Base-by-base conservation (phyloP, 2,888 invertebrate genomes). In the Eristalis arbustorum region DNA sequence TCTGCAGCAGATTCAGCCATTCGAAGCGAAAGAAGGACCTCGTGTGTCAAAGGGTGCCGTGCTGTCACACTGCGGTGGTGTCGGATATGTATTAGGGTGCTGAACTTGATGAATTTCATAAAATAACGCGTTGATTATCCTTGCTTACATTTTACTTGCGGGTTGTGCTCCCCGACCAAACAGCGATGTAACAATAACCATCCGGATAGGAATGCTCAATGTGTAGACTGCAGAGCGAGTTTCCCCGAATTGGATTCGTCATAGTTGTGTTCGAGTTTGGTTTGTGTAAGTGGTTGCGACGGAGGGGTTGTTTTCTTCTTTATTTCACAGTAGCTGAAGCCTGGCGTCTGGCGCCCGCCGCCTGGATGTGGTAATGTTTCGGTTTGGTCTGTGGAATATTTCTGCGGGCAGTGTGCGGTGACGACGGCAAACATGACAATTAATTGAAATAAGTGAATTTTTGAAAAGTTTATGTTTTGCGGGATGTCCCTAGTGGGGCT, bases 101-200 rank as follows among this genome's bases (percentile, higher is more conserved):
- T 61, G 37, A 87, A 87, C 67, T 87, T 87, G 87, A 87, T 87
- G 83, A 83, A 87, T 87, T 82, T 83, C 87, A 87, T 87, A 83
- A 87, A 87, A 87, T 72, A 87, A 87, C 78, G 83, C 87, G 83
- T 87, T 79, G 83, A 87, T 87, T 87, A 83, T 83, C 78, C 83
- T 79, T 78, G 67, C 83, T 85, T 78, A 79, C 83, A 87, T 83
- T 82, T n/a, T 87, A 85, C 82, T 73, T 73, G 64, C 28, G 34
- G 42, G 61, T 61, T 67, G 18, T 57, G 25, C 42, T 62, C 14
- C 49, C 56, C 37, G 78, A 42, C 73, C 82, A 74, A 42, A 14
- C n/a, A 68, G 11, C 67, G 73, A 22, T 73, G 73, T 80, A 68
- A 80, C 79, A 49, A 62, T 73, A 13, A 49, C 73, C 73, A 63